These are phyloP conservation scores for Pungitius pungitius DNA, from an alignment of 2,113 vertebrate genomes.

Conservation along the genomic window DNA sequence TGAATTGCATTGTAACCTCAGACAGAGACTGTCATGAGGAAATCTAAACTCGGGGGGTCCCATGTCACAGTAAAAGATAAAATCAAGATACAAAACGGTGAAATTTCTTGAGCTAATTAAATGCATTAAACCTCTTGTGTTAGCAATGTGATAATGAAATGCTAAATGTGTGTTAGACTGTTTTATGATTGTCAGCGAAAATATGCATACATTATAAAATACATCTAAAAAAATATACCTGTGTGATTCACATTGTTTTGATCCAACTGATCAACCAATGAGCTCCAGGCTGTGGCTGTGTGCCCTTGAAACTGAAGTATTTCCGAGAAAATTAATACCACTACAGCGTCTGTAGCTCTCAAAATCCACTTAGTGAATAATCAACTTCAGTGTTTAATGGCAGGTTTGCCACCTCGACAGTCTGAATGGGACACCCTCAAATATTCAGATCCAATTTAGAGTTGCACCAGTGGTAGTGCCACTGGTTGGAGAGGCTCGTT, in stretches of 20 bases:
- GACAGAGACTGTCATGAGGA: constrained; percentile 31
- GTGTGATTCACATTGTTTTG: neutral
- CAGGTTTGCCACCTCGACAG: constrained; percentile 17
- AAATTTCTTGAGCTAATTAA: constrained; percentile 3
- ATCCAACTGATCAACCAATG: neutral
- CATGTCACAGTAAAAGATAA: constrained; percentile 18
- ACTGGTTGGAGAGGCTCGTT: neutral
- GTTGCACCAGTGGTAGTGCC: neutral
- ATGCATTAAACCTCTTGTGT: neutral
- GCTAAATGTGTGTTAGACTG: neutral
- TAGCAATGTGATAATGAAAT: constrained; percentile 7
- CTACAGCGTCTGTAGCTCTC: constrained; percentile 34
- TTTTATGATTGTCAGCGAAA: neutral
- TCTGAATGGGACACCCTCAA: constrained; percentile 12
- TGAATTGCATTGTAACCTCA: constrained; percentile 44
- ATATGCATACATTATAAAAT: neutral
- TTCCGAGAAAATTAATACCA: constrained; percentile 43
- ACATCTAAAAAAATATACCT: too few relatives aligned
- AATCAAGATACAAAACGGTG: constrained; percentile 18
- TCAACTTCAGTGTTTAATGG: constrained; percentile 40
- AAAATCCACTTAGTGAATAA: constrained; percentile 36
- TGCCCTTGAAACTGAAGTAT: constrained; percentile 36
- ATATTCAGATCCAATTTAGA: constrained; percentile 33
- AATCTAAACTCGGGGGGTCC: constrained; percentile 39
- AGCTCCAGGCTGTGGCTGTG: neutral